Evolutionary conservation across 2,797 vertebrate species (phyloP), one percentile per base, ranked within the genome.

Genomic region (Eptatretus atami): DNA sequence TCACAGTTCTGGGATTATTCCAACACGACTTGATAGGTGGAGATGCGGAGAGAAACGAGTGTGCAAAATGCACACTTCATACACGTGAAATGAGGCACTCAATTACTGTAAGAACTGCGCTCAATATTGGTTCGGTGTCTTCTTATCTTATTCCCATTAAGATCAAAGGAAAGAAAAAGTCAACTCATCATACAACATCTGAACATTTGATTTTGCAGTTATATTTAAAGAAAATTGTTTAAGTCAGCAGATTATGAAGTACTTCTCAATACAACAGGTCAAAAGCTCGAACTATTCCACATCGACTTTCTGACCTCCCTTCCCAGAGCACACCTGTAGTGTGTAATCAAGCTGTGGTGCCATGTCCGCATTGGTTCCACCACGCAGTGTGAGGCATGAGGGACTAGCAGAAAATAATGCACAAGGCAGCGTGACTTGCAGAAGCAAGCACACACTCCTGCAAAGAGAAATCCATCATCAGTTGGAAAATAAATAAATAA

Each of bases 331-430:
- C 73, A 85, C 86, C 83, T 82, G 83, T 64, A 81, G 54, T 1
- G 82, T 82, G 74, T 94, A 93, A 72, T 98, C 90, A 13, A 98
- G 86, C 74, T 95, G 88, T 13, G 90, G 90, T 13, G 88, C 90
- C 88, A 95, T 94, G 67, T 95, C 88, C 10, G 86, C 84, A 63
- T 95, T 93, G 63, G 88, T 98, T 64, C 88, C 90, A 53, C 90
- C 90, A 75, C 82, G 88, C 70, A 98, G 74, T 68, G 66, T 75
- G 13, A 98, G 77, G 67, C 83, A 79, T 14, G 86, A 82, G 2
- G 82, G 75, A 13, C 77, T 76, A 31, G 78, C 78, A 15, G 83
- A 76, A 64, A 79, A 95, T 44, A 95, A 75, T 19, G 81, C 78
- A 63, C 87, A 94, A 9, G 90, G 90, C 69, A 93, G 77, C 3